Conservation (phyloP, 1,140 invertebrate species). For the Leptonema lineaticorne region DNA sequence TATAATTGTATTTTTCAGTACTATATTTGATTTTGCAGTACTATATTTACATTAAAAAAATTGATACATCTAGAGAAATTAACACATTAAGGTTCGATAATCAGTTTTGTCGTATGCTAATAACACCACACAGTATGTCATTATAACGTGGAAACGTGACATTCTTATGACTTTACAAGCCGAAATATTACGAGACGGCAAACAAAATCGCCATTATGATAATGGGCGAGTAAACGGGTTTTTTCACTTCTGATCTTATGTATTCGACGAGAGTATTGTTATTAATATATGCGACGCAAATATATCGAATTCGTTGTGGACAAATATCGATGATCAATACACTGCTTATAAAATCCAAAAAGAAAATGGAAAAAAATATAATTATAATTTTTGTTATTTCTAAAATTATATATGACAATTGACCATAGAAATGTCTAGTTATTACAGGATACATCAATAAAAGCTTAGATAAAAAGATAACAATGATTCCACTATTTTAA, state of each 20-base stretch:
- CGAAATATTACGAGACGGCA: neutral
- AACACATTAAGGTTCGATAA: neutral
- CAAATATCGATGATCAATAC: neutral
- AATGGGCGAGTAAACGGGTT: slow-evolving; percentile 3
- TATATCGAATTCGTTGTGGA: neutral
- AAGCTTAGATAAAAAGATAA: neutral
- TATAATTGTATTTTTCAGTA: too few species aligned
- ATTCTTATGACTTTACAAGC: neutral
- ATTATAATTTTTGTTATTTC: neutral
- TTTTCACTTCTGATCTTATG: neutral
- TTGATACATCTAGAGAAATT: neutral
- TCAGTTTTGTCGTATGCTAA: neutral
- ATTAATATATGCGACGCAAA: neutral
- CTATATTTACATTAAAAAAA: too few species aligned
- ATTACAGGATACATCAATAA: too few species aligned
- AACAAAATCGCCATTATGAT: slow-evolving; percentile 14
- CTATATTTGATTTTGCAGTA: too few species aligned
- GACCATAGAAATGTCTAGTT: too few species aligned
- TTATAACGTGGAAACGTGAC: neutral
- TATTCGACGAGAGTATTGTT: slow-evolving; percentile 3
- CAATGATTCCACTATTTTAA: too few species aligned
- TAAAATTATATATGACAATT: too few species aligned
- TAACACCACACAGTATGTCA: neutral
- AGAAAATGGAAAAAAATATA: neutral
- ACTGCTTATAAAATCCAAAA: neutral